Percentiles rank a stretch among this genome's conserved stretches.
phyloP scores from a whole-genome alignment of 2,888 invertebrate species.

The Zaprionus bogoriensis region DNA sequence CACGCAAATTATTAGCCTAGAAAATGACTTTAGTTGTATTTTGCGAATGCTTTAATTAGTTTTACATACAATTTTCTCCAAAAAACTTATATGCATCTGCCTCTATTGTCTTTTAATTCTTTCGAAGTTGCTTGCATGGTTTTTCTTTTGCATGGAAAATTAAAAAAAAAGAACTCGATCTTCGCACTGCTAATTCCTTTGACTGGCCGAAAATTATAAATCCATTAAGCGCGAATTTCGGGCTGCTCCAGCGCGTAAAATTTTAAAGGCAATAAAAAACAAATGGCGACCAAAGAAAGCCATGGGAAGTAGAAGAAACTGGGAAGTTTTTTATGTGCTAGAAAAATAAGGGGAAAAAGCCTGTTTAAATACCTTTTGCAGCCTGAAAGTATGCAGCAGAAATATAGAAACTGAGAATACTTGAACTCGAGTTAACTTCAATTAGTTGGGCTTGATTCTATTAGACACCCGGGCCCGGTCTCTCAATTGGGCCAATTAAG shows the following conservation, averaged over 20 bases:
- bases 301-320: background rate
- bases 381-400: background rate
- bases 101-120: too few species aligned
- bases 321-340: background rate
- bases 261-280: constrained; percentile 50
- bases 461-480: constrained; percentile 20
- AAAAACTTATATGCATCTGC: too few species aligned
- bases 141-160: too few species aligned
- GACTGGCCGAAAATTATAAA: constrained; percentile 37
- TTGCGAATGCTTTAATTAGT: too few species aligned
- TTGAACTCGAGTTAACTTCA: constrained; percentile 18
- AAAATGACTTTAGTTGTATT: too few species aligned
- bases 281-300: constrained; percentile 29
- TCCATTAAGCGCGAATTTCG: constrained; percentile 33
- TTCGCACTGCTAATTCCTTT: background rate
- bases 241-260: constrained; percentile 35
- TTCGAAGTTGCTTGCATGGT: background rate
- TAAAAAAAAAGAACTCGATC: background rate
- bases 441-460: constrained; percentile 17
- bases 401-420: background rate
- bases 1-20: background rate
- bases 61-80: too few species aligned
- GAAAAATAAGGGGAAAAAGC: background rate
- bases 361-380: too few species aligned
- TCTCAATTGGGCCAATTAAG: constrained; percentile 49